Evolutionary conservation across 2,888 invertebrate genomes (phyloP), one percentile per base, ranked within the genome.

Genomic region (Eulithis testata): DNA sequence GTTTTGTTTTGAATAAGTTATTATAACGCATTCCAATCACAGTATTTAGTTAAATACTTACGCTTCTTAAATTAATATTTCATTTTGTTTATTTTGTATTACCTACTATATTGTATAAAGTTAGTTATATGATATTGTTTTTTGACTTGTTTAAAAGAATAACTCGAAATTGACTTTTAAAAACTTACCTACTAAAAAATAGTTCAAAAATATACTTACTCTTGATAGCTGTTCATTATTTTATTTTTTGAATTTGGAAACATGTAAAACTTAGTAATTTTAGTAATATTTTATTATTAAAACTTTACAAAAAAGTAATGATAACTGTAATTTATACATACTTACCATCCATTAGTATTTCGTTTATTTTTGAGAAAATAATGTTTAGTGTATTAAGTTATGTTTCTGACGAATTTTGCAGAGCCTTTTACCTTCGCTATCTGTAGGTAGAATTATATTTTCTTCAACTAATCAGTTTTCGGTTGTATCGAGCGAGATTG

Each of bases 11-110:
- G 11, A 81, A 78, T 74, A 75, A 74, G 79, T 77, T 80, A 76
- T 74, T 82, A 84, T 80, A 81, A 89, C 88, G 90, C 92, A 92
- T 92, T 92, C 92, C 92, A 91, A 87, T 82, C 81, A 83, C 65
- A 75, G 71, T 74, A 74, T 74, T 74, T 76, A 69, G 68, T 66
- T 66, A 60, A 74, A 68, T 68, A 73, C 66, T 70, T 72, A 70
- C 73, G 72, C 72, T 72, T 72, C 69, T 70, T 61, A 60, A 59
- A 65, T 71, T 72, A 67, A 65, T 67, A 54, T 68, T 65, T 73
- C 63, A 62, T 49, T 57, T 27, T 60, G 68, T 76, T 77, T 76
- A 74, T 70, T 80, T 84, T 75, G 71, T 82, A 79, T 80, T 76
- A 73, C 76, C 71, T 83, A 81, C 82, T 82, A 73, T 78, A 76